phyloP scores from a whole-genome alignment of 2,888 invertebrate species.

The Phyto melanocephala region DNA sequence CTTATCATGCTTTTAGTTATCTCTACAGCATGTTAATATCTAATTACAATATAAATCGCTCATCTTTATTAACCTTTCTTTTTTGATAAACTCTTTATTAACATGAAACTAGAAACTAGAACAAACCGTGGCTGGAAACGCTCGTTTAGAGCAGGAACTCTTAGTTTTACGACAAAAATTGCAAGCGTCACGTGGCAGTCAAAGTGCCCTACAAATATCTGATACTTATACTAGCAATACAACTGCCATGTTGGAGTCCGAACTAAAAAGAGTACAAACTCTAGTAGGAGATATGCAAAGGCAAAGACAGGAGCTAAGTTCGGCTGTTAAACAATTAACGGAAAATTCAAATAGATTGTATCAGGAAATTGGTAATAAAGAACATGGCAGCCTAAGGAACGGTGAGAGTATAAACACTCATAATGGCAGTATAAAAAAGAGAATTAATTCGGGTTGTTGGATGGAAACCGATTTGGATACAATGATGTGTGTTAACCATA shows the following conservation, averaged over 20 bases:
- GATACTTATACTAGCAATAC: slow-evolving; percentile 80
- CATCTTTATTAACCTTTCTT: not conserved
- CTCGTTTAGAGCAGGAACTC: slow-evolving; percentile 91
- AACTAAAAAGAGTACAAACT: slow-evolving; percentile 89
- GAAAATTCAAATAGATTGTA: slow-evolving; percentile 87
- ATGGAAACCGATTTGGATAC: slow-evolving; percentile 94
- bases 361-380: slow-evolving; percentile 81
- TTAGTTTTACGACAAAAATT: slow-evolving; percentile 90
- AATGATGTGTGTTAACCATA: slow-evolving; percentile 87
- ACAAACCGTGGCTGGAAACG: slow-evolving; percentile 94
- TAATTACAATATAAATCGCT: not conserved
- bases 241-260: slow-evolving; percentile 87
- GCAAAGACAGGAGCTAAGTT: slow-evolving; percentile 90
- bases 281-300: slow-evolving; percentile 91
- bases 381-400: slow-evolving; percentile 65
- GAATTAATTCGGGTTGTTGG: slow-evolving; percentile 85
- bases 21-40: slow-evolving; percentile 59
- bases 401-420: not conserved
- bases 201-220: slow-evolving; percentile 77
- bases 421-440: slow-evolving; percentile 79
- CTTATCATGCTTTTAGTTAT: slow-evolving; percentile 56
- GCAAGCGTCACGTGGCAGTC: slow-evolving; percentile 82
- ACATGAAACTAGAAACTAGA: slow-evolving; percentile 85
- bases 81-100: not conserved
- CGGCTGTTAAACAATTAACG: slow-evolving; percentile 91